Conservation (phyloP, 2,888 invertebrate species). For the Encarsia formosa region DNA sequence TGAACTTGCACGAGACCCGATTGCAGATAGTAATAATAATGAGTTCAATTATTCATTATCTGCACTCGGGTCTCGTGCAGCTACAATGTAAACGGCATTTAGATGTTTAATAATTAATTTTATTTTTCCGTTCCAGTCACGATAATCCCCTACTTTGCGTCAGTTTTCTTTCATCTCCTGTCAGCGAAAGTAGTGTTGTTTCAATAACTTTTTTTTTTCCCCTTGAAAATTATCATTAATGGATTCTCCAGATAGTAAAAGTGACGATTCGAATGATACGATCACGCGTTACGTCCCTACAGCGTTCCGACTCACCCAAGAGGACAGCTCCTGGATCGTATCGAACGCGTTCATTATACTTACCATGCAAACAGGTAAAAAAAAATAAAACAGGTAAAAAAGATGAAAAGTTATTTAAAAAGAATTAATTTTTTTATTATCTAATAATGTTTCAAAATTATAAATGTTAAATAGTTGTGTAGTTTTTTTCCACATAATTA, state of each 20-base stretch:
- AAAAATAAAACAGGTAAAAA: no score
- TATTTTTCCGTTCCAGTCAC: slow-evolving; percentile 33
- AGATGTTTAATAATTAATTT: slow-evolving; percentile 37
- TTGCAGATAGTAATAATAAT: no score
- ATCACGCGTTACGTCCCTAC: slow-evolving; percentile 32
- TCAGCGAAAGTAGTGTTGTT: slow-evolving; percentile 4
- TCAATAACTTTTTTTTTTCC: neutral
- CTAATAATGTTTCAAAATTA: no score
- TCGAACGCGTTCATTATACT: slow-evolving; percentile 87
- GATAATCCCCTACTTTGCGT: slow-evolving; percentile 5
- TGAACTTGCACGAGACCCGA: slow-evolving; percentile 6
- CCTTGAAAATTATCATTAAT: slow-evolving; percentile 15
- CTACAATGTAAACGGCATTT: no score
- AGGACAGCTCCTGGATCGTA: slow-evolving; percentile 86
- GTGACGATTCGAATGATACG: slow-evolving; percentile 36
- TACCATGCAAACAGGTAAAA: slow-evolving; percentile 88
- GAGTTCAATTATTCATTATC: no score
- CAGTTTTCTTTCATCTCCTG: slow-evolving; percentile 9
- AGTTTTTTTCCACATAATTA: no score
- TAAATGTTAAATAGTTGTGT: no score
- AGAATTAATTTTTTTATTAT: no score
- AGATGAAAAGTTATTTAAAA: no score
- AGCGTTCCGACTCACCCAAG: slow-evolving; percentile 64
- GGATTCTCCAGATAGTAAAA: slow-evolving; percentile 29
- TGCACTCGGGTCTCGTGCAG: no score